Evolutionary conservation across 2,797 vertebrate species (phyloP).

Genomic region (Anniella stebbinsi): DNA sequence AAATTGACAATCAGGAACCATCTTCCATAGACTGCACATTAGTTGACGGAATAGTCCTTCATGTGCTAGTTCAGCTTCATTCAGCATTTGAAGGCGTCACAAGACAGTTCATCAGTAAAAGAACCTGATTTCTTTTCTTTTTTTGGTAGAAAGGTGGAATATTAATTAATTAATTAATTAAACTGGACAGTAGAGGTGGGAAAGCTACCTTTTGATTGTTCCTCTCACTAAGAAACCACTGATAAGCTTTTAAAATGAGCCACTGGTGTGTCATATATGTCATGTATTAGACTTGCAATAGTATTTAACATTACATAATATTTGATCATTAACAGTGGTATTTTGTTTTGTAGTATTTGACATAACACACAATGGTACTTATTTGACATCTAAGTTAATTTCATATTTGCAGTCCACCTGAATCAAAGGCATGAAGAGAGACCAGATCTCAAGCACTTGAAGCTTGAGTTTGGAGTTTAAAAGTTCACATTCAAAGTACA

Average conservation of each 20-base stretch:
- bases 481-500: background rate
- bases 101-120: constrained; percentile 3
- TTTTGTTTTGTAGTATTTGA: background rate
- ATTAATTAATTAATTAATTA: too few species aligned
- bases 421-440: background rate
- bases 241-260: background rate
- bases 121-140: background rate
- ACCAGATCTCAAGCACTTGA: background rate
- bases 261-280: background rate
- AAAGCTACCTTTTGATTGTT: background rate
- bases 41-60: background rate
- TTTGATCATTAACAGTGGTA: background rate
- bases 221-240: background rate
- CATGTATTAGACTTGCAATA: too few species aligned
- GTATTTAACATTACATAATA: background rate
- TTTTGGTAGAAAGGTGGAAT: too few species aligned
- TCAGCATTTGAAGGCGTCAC: background rate
- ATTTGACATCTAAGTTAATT: background rate
- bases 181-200: background rate
- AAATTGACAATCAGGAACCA: background rate
- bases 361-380: background rate
- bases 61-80: background rate
- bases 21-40: background rate
- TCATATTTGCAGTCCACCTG: background rate
- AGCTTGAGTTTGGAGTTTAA: background rate